Percentiles rank a stretch among this genome's conserved stretches.
Conservation (phyloP, 2,888 invertebrate species). For the Cheilosia urbana region DNA sequence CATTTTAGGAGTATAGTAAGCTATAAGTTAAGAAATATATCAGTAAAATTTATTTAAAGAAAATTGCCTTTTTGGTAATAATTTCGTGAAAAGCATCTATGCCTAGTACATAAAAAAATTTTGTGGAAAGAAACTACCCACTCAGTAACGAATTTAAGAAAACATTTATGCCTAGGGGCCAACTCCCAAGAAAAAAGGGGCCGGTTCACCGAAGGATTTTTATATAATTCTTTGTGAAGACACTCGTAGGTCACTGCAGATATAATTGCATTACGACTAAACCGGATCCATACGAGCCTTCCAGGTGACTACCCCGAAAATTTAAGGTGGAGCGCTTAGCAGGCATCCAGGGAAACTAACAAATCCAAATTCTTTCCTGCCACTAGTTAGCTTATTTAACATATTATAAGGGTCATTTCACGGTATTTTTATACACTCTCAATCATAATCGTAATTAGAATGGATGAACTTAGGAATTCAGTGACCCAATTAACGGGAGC, state of each 20-base stretch:
- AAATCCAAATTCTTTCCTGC: not conserved
- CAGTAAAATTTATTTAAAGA: too few relatives aligned
- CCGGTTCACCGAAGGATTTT: not conserved
- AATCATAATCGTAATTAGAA: not conserved
- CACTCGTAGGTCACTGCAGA: conserved; percentile 21
- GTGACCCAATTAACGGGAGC: conserved; percentile 27
- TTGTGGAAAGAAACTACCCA: too few relatives aligned
- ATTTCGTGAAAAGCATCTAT: too few relatives aligned
- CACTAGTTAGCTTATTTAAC: not conserved
- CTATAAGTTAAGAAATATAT: too few relatives aligned
- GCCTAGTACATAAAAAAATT: too few relatives aligned
- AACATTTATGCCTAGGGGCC: conserved; percentile 17
- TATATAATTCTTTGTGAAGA: conserved; percentile 15
- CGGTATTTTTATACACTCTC: not conserved
- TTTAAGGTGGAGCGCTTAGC: conserved; percentile 7
- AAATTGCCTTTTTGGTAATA: too few relatives aligned
- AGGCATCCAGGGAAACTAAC: conserved; percentile 16
- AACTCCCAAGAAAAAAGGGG: conserved; percentile 15
- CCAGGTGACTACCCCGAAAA: conserved; percentile 11
- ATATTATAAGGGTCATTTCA: not conserved
- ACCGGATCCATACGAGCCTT: conserved; percentile 17
- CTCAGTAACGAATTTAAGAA: too few relatives aligned
- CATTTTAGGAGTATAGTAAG: too few relatives aligned
- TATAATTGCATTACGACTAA: conserved; percentile 20
- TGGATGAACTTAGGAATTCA: conserved; percentile 25